Conservation (phyloP, 2,888 invertebrate species). For the Perithous albicinctus region DNA sequence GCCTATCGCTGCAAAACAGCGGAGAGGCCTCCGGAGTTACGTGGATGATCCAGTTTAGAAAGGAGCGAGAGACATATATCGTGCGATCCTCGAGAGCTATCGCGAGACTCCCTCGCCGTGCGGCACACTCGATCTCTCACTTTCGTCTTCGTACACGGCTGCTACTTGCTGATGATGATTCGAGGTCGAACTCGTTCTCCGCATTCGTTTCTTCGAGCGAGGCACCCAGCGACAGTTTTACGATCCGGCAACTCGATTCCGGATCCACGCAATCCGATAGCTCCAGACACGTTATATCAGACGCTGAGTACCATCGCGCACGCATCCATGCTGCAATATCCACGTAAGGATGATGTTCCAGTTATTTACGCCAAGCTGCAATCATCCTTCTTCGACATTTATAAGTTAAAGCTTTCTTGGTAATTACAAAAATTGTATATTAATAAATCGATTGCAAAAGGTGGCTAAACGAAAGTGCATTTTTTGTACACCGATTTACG, state of each 20-base stretch:
- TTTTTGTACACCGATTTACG: no score
- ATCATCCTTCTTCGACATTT: not conserved
- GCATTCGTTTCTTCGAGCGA: constrained; percentile 34
- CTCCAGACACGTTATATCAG: not conserved
- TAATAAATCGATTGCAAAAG: no score
- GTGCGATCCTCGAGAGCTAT: not conserved
- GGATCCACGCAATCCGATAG: constrained; percentile 28
- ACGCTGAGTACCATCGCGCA: not conserved
- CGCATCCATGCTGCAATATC: constrained; percentile 3
- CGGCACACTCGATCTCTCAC: constrained; percentile 57
- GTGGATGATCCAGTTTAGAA: constrained; percentile 66
- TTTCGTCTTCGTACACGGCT: constrained; percentile 59
- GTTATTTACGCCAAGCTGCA: not conserved
- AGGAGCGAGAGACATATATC: constrained; percentile 47
- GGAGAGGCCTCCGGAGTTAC: constrained; percentile 61
- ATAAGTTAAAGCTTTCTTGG: not conserved
- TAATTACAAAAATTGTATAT: no score
- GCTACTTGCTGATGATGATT: constrained; percentile 9
- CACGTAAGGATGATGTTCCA: constrained; percentile 3
- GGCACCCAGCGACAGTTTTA: constrained; percentile 55
- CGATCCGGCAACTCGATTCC: constrained; percentile 54
- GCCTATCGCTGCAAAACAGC: constrained; percentile 12
- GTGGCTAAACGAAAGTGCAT: no score
- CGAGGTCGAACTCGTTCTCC: constrained; percentile 46
- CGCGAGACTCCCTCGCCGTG: constrained; percentile 19